These are phyloP conservation scores for Oreochromis niloticus DNA, from an alignment of 2,113 vertebrate species.

Conservation along the genomic window DNA sequence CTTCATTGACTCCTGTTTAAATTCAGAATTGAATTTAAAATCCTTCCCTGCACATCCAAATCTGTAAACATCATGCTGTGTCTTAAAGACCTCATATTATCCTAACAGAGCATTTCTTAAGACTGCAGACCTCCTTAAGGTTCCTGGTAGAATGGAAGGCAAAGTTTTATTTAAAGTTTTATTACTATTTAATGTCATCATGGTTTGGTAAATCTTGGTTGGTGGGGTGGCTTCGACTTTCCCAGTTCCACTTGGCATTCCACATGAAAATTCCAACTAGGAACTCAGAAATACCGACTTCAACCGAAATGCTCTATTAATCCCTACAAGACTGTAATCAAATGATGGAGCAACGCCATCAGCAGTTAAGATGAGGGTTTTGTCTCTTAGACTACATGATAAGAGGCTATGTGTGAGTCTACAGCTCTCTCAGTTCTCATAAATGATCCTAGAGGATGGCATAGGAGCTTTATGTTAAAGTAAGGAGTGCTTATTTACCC, in stretches of 20 bases:
- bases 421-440: background rate
- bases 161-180: background rate
- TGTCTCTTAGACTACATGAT: accelerated
- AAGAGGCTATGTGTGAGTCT: background rate
- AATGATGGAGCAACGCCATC: background rate
- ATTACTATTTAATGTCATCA: background rate
- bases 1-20: background rate
- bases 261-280: background rate
- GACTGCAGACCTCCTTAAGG: background rate
- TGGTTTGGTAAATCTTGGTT: background rate
- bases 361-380: background rate
- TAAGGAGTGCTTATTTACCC: background rate
- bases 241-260: background rate
- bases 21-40: background rate
- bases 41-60: background rate
- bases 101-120: background rate
- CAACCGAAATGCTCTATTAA: background rate
- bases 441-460: background rate
- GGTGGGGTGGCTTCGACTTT: background rate
- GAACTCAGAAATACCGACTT: background rate
- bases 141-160: background rate
- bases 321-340: background rate
- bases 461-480: background rate
- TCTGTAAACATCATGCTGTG: background rate
- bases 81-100: background rate